Base-by-base conservation (phyloP, 1,140 invertebrate species). In the Drosophila nikananu region DNA sequence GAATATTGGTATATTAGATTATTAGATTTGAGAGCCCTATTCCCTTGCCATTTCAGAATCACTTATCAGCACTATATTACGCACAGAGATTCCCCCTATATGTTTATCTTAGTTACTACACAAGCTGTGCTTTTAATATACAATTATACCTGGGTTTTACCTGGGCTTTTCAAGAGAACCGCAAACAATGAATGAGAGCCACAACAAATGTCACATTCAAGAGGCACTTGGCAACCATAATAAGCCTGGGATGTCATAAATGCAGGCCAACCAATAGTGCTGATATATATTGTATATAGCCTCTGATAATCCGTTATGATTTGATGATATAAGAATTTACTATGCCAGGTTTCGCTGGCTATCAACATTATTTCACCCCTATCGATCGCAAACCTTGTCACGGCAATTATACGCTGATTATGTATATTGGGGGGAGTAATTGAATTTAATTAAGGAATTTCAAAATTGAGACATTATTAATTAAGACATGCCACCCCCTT, bases 361-460 rank as follows among this genome's bases (percentile, higher is more conserved):
- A 66, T 55, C 73, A 57, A n/a, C 2, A 44, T 32, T 30, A 21
- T 68, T 61, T 37, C 21, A 5, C 13, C 42, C 51, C 46, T 61
- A 83, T 87, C 67, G 80, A 76, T 30, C 21, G 41, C 32, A 41
- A 55, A 57, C 12, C 23, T 44, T 59, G 64, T 25, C 21, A n/a
- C 21, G 19, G 19, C 73, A 54, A 79, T 76, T 73, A 81, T 19
- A 46, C 41, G 61, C 67, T 67, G 73, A 89, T 86, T 87, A 83
- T 77, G 77, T 60, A 51, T 62, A 68, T 68, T 61, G 60, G 60
- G 51, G 39, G 35, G 27, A 1, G 42, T 81, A 84, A 84, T 89
- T 87, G 77, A 84, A 84, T 84, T 89, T 81, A 83, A 87, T 87
- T 83, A 89, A 61, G 68, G 63, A 70, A 37, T 72, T 71, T 9